A percentile compares a stretch with the other conserved stretches of the same genome.
Evolutionary conservation across 2,888 invertebrate species (phyloP).

Genomic region (Xanthia icteritia): DNA sequence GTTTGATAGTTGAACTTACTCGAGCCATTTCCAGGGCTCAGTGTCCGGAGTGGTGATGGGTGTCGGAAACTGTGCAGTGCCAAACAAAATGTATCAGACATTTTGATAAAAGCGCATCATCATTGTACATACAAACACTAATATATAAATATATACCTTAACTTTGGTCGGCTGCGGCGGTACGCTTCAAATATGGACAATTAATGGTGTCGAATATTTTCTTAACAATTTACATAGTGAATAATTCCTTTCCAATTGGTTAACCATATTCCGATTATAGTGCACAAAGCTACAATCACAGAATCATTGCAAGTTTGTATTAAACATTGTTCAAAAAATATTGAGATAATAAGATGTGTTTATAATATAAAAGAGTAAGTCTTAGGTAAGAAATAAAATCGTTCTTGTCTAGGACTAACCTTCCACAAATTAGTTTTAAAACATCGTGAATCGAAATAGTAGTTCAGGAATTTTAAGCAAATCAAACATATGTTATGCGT

Average conservation of each 20-base stretch:
- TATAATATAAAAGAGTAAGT: neutral
- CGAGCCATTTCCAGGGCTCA: constrained; percentile 97
- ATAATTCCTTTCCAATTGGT: constrained; percentile 26
- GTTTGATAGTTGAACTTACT: constrained; percentile 91
- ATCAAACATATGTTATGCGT: constrained; percentile 14
- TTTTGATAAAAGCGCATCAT: constrained; percentile 59
- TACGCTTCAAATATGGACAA: constrained; percentile 63
- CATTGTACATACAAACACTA: constrained; percentile 48
- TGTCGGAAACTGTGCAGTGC: constrained; percentile 94
- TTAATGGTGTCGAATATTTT: constrained; percentile 33
- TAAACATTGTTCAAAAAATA: constrained; percentile 31
- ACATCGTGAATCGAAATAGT: neutral
- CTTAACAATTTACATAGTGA: constrained; percentile 26
- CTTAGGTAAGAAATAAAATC: neutral
- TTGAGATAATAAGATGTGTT: neutral
- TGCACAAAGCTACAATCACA: constrained; percentile 41
- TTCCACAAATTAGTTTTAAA: neutral
- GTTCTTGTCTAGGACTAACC: neutral
- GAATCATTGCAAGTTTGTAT: constrained; percentile 31
- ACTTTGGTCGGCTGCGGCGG: constrained; percentile 55
- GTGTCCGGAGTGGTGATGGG: constrained; percentile 96
- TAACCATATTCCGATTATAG: constrained; percentile 26
- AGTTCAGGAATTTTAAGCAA: constrained; percentile 16
- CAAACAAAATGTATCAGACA: constrained; percentile 79
- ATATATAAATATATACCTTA: constrained; percentile 62